phyloP scores from a whole-genome alignment of 2,113 vertebrate species.

The Poicephalus meyeri region DNA sequence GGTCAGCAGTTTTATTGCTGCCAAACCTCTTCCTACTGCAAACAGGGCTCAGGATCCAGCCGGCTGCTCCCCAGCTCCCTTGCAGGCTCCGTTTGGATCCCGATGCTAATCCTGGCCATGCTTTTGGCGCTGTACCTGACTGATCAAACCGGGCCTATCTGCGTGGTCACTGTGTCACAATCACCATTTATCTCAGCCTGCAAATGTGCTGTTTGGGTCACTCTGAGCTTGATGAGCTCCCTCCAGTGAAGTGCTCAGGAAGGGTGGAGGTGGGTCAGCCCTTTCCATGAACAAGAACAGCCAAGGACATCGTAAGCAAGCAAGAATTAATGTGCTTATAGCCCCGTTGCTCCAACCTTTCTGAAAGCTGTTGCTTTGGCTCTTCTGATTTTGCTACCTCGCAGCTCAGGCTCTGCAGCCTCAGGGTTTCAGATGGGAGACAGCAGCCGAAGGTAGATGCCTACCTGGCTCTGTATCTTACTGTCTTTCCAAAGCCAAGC shows the following conservation, averaged over 20 bases:
- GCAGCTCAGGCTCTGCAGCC: background rate
- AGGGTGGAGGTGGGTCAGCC: background rate
- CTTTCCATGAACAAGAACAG: background rate
- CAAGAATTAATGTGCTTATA: background rate
- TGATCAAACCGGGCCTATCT: background rate
- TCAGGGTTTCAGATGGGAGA: background rate
- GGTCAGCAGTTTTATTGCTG: background rate
- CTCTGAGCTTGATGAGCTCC: background rate
- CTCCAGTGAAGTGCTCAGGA: background rate
- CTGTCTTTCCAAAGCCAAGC: background rate
- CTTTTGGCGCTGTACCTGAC: background rate
- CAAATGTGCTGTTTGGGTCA: fast-evolving
- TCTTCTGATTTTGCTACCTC: background rate
- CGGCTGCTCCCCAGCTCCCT: background rate
- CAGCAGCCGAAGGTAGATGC: background rate
- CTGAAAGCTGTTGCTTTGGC: background rate
- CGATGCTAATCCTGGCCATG: background rate
- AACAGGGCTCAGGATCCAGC: background rate
- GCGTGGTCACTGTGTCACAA: background rate
- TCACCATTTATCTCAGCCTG: background rate
- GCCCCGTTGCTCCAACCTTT: background rate
- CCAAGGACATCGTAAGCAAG: background rate
- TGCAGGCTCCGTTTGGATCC: fast-evolving
- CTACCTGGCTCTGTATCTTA: background rate
- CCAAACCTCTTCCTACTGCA: background rate